A percentile compares a stretch with the other conserved stretches of the same genome.
Conservation (phyloP, 2,888 invertebrate species). For the Diarsia dahlii region DNA sequence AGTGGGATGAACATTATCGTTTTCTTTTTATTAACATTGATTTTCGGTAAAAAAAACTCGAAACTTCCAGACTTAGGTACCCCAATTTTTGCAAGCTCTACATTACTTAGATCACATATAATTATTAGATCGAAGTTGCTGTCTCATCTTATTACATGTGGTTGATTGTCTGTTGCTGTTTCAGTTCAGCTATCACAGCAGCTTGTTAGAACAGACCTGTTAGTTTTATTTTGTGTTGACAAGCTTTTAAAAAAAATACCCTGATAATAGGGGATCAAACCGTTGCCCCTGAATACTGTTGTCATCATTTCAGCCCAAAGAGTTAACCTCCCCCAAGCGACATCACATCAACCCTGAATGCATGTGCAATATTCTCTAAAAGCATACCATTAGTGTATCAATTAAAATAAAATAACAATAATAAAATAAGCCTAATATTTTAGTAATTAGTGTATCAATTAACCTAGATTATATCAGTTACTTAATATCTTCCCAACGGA, state of each 20-base stretch:
- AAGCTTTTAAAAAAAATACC: not conserved
- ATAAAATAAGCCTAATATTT: no score
- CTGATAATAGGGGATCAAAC: not conserved
- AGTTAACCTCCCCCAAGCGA: not conserved
- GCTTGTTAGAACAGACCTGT: not conserved
- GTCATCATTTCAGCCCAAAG: not conserved
- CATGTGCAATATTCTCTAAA: no score
- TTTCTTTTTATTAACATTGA: no score
- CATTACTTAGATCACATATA: not conserved
- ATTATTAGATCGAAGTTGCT: not conserved
- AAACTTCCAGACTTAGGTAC: not conserved
- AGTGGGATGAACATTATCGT: no score
- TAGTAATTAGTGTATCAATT: not conserved
- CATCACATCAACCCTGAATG: not conserved
- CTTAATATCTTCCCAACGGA: conserved; percentile 37
- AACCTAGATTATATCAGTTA: conserved; percentile 13
- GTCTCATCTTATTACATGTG: not conserved
- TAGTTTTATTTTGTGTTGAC: not conserved
- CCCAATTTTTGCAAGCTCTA: not conserved
- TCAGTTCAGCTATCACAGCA: not conserved
- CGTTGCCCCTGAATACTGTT: not conserved
- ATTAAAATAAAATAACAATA: no score
- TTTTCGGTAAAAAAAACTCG: no score
- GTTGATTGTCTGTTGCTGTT: not conserved
- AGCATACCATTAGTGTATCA: no score